Percentiles rank a stretch among this genome's conserved stretches.
Conservation (phyloP, 2,113 vertebrate species). For the Halichoeres trimaculatus region DNA sequence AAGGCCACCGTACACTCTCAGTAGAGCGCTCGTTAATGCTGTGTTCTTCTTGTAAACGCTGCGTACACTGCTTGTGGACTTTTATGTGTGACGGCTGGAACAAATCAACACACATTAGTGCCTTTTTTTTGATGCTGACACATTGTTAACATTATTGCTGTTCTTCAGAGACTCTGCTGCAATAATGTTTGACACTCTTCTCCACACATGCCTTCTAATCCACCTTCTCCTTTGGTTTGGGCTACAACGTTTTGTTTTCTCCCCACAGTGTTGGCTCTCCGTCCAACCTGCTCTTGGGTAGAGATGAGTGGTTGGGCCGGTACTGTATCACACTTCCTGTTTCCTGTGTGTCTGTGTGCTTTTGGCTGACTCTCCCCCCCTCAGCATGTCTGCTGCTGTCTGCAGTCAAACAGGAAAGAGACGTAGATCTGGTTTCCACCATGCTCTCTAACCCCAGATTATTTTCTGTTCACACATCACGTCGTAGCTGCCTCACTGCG, state of each 20-base stretch:
- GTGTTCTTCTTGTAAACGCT: no score
- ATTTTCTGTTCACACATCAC: constrained; percentile 49
- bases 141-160: constrained; percentile 65
- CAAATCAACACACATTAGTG: constrained; percentile 2
- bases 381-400: constrained; percentile 68
- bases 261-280: constrained; percentile 86
- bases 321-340: constrained; percentile 84
- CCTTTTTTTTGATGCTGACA: constrained; percentile 38
- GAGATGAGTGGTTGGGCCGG: constrained; percentile 88
- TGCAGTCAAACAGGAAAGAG: constrained; percentile 75
- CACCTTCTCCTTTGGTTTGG: constrained; percentile 67
- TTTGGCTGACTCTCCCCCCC: constrained; percentile 69
- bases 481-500: constrained; percentile 55
- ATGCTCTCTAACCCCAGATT: constrained; percentile 58
- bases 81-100: neutral
- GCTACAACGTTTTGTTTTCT: constrained; percentile 80
- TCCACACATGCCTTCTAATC: constrained; percentile 69
- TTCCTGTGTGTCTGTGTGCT: constrained; percentile 77
- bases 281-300: constrained; percentile 88
- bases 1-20: neutral
- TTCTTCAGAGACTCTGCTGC: constrained; percentile 44
- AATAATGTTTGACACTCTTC: constrained; percentile 69
- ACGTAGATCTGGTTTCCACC: constrained; percentile 66
- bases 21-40: neutral
- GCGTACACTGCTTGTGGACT: constrained; percentile 7